A percentile compares a stretch with the other conserved stretches of the same genome.
Conservation (phyloP, 1,140 invertebrate genomes). For the Drepana arcuata region DNA sequence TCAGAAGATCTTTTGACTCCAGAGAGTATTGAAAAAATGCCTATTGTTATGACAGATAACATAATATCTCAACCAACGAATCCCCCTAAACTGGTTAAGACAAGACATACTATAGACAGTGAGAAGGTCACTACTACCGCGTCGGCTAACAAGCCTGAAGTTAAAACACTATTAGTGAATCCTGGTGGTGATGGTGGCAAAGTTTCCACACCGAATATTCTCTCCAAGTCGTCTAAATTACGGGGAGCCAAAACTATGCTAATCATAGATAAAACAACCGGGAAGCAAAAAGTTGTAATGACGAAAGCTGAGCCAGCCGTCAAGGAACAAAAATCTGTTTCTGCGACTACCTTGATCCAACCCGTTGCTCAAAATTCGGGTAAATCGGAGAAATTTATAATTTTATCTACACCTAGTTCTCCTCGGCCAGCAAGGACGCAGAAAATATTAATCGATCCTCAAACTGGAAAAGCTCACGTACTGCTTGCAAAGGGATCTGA, state of each 20-base stretch:
- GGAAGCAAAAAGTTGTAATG: conserved; percentile 64
- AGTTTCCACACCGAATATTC: conserved; percentile 62
- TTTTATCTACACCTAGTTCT: conserved; percentile 70
- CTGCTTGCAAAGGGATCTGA: conserved; percentile 38
- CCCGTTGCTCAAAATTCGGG: conserved; percentile 36
- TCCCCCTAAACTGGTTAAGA: conserved; percentile 43
- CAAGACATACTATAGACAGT: conserved; percentile 35
- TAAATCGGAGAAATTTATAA: conserved; percentile 75
- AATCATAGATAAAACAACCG: conserved; percentile 60
- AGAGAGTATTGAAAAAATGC: conserved; percentile 76
- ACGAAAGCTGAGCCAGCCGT: conserved; percentile 38
- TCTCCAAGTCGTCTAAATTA: conserved; percentile 64
- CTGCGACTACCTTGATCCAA: conserved; percentile 26
- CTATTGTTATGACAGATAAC: conserved; percentile 75
- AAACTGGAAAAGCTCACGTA: conserved; percentile 60
- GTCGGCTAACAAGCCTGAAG: conserved; percentile 36
- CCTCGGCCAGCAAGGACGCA: conserved; percentile 42
- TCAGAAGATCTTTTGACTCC: conserved; percentile 76
- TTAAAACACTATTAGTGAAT: conserved; percentile 53
- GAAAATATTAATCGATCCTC: conserved; percentile 65
- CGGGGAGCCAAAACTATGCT: conserved; percentile 58
- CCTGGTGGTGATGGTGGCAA: conserved; percentile 40
- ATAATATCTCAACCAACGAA: conserved; percentile 38
- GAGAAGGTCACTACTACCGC: conserved; percentile 38
- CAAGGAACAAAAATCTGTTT: conserved; percentile 46